These are phyloP conservation scores for Planiliza haematocheilus DNA, from an alignment of 2,113 vertebrate genomes.

Conservation along the genomic window DNA sequence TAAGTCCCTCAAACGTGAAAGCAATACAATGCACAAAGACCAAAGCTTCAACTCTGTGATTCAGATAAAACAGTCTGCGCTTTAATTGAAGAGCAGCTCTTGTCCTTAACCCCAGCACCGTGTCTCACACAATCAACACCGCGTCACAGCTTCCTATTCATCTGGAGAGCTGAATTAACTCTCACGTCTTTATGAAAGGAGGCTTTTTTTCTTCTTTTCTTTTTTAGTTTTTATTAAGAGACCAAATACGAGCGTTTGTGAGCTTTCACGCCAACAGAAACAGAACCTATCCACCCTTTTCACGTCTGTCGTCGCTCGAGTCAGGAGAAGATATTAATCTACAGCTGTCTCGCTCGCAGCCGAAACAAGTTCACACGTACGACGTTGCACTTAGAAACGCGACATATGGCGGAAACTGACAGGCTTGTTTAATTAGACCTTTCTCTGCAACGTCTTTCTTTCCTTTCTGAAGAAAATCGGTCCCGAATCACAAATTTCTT, in stretches of 20 bases:
- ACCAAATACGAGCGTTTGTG: constrained; percentile 6
- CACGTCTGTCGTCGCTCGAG: constrained; percentile 70
- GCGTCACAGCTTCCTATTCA: constrained; percentile 9
- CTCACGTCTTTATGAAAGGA: constrained; percentile 26
- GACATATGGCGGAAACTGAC: constrained; percentile 52
- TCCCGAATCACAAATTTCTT: no score
- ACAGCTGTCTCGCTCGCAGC: constrained; percentile 74
- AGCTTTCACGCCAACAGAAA: constrained; percentile 15
- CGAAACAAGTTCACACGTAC: constrained; percentile 43
- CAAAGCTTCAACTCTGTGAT: background rate
- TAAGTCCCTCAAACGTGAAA: no score
- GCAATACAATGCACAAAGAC: constrained; percentile 16
- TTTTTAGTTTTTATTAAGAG: no score
- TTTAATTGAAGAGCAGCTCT: constrained; percentile 36
- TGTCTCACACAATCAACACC: constrained; percentile 32
- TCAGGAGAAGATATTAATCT: constrained; percentile 75
- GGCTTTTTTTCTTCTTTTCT: constrained; percentile 4
- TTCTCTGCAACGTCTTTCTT: background rate
- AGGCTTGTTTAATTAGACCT: constrained; percentile 16
- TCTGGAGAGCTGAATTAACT: constrained; percentile 31
- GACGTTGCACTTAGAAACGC: constrained; percentile 53
- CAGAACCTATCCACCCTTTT: constrained; percentile 59
- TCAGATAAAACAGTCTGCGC: background rate
- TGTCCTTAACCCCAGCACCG: constrained; percentile 52
- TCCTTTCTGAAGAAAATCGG: no score